Evolutionary conservation across 2,888 invertebrate genomes (phyloP), one percentile per base, ranked within the genome.

Genomic region (Nymphalis polychloros): DNA sequence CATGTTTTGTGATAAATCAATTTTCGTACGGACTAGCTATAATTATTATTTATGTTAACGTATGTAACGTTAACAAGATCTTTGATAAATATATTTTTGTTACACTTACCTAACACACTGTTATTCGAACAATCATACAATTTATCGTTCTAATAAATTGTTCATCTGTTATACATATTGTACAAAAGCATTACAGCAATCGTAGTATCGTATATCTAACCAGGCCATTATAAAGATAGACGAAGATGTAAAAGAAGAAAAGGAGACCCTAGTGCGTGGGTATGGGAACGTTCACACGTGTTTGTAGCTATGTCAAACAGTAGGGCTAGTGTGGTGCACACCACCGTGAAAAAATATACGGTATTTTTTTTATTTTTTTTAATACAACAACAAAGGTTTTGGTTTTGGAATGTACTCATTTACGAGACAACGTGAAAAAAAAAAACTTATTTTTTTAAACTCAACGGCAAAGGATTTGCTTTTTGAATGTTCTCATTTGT

Each of bases 261-360:
- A 84, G 74, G 73, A 80, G 73, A 77, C 75, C 77, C 76, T 78
- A 78, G 77, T 83, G 83, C 92, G 92, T 92, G 92, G 91, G 92
- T 90, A 89, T 93, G 92, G 86, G 93, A 93, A 92, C 80, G 86
- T 92, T 93, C 93, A 91, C 93, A 93, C 90, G 90, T 92, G 89
- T 81, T 80, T 76, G 79, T 84, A 85, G 84, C 86, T 82, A 82
- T 65, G 59, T 59, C 64, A 69, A 67, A 53, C 61, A 61, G 53
- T 61, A 72, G 67, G 41, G 68, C 70, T 60, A 17, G 31, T 59
- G 64, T 13, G 71, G 16, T 35, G 52, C 77, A 77, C 76, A 75
- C 70, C 76, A 76, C 80, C n/a, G n/a, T 46, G 52, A 48, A 69
- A 55, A 63, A 66, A 66, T 19, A 27, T 49, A 50, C n/a, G n/a